Percentiles rank a stretch among this genome's conserved stretches.
Evolutionary conservation across 2,888 invertebrate genomes (phyloP).

Genomic region (Andrena minutula): DNA sequence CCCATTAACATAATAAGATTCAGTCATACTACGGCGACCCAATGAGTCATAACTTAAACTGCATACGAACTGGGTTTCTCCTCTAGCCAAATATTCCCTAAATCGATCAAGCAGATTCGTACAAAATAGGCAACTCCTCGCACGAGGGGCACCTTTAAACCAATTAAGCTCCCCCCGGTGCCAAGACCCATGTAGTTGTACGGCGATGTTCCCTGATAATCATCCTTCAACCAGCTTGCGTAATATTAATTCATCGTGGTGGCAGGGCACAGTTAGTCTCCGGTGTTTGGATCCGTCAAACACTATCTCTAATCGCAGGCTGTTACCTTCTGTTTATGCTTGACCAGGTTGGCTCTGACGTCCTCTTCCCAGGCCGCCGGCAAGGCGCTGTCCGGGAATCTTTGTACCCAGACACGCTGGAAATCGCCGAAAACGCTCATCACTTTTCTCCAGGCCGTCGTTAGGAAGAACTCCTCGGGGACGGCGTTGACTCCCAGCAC

Average conservation of each 20-base stretch:
- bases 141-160: too few relatives aligned
- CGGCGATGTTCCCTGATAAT: neutral
- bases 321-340: slow-evolving; percentile 93
- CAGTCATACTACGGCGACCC: too few relatives aligned
- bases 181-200: too few relatives aligned
- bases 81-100: too few relatives aligned
- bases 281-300: neutral
- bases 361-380: slow-evolving; percentile 97
- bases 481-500: slow-evolving; percentile 29
- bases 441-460: slow-evolving; percentile 50
- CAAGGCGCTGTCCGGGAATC: slow-evolving; percentile 95
- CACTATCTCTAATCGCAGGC: neutral
- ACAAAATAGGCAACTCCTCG: too few relatives aligned
- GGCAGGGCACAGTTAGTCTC: neutral
- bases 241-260: neutral
- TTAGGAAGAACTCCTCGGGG: slow-evolving; percentile 42
- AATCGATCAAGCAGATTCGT: too few relatives aligned
- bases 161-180: too few relatives aligned
- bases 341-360: slow-evolving; percentile 94
- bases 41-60: too few relatives aligned
- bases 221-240: neutral
- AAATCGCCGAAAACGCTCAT: slow-evolving; percentile 96
- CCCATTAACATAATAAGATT: too few relatives aligned
- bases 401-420: slow-evolving; percentile 95
- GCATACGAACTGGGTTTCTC: too few relatives aligned